Evolutionary conservation across 2,113 vertebrate genomes (phyloP).

Genomic region (Trichomycterus rosablanca): DNA sequence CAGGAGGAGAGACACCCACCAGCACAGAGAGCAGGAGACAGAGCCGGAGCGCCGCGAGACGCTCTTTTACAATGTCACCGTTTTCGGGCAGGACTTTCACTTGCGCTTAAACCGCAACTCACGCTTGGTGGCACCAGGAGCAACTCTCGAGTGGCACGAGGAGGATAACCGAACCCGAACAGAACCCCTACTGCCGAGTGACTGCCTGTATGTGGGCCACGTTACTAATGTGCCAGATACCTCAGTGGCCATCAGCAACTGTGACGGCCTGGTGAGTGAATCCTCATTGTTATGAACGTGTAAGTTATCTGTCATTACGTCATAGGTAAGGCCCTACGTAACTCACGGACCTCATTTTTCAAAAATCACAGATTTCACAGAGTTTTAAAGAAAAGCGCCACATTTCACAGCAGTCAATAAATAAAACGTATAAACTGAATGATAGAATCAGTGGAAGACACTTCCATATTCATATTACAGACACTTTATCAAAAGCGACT

Average conservation of each 20-base stretch:
- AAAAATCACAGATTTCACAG: too few relatives aligned
- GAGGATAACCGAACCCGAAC: constrained; percentile 70
- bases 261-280: constrained; percentile 88
- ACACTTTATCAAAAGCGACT: too few relatives aligned
- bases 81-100: constrained; percentile 85
- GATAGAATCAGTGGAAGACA: too few relatives aligned
- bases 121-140: constrained; percentile 79
- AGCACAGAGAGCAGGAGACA: constrained; percentile 9
- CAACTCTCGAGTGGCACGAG: constrained; percentile 88
- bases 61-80: constrained; percentile 91
- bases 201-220: constrained; percentile 85
- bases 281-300: neutral
- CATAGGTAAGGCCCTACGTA: too few relatives aligned
- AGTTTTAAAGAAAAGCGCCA: too few relatives aligned
- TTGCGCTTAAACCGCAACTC: constrained; percentile 78
- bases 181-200: constrained; percentile 75
- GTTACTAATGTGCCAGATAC: constrained; percentile 79
- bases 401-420: too few relatives aligned
- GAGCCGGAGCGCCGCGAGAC: constrained; percentile 49
- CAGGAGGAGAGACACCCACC: constrained; percentile 61
- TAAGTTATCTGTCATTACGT: too few relatives aligned
- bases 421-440: too few relatives aligned
- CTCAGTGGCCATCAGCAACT: constrained; percentile 90
- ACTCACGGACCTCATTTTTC: too few relatives aligned
- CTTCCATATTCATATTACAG: too few relatives aligned